These are phyloP conservation scores for Caracal caracal DNA, from an alignment of 2,113 vertebrate genomes.

Conservation along the genomic window DNA sequence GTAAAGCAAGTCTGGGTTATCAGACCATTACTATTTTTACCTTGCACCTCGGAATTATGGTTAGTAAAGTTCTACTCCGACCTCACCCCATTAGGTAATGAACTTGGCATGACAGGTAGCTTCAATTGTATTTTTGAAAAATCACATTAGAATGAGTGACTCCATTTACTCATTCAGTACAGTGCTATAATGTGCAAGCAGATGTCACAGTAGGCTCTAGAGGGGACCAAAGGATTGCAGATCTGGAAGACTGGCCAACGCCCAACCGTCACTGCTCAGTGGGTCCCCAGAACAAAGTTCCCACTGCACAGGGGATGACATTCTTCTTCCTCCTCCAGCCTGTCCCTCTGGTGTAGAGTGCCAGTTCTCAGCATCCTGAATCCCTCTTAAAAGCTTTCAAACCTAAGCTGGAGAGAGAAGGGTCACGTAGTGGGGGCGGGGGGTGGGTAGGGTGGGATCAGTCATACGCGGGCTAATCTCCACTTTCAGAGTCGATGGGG, in stretches of 20 bases:
- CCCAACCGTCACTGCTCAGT: rapidly evolving
- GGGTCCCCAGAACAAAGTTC: neutral
- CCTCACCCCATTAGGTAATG: neutral
- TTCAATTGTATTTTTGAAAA: neutral
- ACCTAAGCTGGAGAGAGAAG: conserved; percentile 6
- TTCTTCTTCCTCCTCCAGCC: neutral
- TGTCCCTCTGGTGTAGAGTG: neutral
- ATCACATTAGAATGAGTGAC: neutral
- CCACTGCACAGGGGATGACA: neutral
- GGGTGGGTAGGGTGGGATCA: neutral
- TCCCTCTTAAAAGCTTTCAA: neutral
- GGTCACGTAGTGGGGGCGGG: neutral
- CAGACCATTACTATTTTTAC: neutral
- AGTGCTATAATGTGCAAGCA: neutral
- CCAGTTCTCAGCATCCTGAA: neutral
- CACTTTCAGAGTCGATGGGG: conserved; percentile 47
- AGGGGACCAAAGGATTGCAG: neutral
- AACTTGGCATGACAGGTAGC: neutral
- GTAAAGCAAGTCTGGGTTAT: neutral
- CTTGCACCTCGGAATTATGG: neutral
- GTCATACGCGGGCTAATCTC: conserved; percentile 42
- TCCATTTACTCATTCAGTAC: neutral
- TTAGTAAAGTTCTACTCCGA: neutral
- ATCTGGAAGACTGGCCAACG: neutral
- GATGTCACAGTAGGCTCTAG: neutral